Percentiles rank a stretch among this genome's conserved stretches.
These are phyloP conservation scores for Venustoraphidia nigricollis DNA, from an alignment of 2,888 invertebrate genomes.

Conservation along the genomic window DNA sequence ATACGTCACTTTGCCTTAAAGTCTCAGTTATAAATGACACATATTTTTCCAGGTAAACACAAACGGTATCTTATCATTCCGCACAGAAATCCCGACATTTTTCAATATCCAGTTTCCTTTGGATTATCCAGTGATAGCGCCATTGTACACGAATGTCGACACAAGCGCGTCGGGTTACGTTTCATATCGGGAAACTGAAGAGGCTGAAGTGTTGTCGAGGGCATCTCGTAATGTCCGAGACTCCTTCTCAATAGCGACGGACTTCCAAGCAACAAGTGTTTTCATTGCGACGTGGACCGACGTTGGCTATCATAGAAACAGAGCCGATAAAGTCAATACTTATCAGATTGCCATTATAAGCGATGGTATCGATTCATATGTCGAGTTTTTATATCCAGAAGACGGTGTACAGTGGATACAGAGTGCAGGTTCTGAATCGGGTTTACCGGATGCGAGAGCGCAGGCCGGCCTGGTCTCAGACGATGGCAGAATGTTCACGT, in stretches of 20 bases:
- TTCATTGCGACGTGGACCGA: slow-evolving; percentile 85
- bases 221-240: slow-evolving; percentile 56
- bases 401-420: slow-evolving; percentile 87
- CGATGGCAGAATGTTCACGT: slow-evolving; percentile 56
- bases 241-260: slow-evolving; percentile 52
- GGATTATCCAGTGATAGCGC: slow-evolving; percentile 78
- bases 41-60: slow-evolving; percentile 61
- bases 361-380: slow-evolving; percentile 68
- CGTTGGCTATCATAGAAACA: slow-evolving; percentile 60
- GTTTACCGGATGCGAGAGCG: slow-evolving; percentile 74
- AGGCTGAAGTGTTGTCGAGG: slow-evolving; percentile 41
- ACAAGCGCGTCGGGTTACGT: slow-evolving; percentile 56
- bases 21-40: slow-evolving; percentile 14
- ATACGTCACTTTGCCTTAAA: not conserved
- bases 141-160: slow-evolving; percentile 84
- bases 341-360: slow-evolving; percentile 67
- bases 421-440: slow-evolving; percentile 58
- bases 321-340: slow-evolving; percentile 63
- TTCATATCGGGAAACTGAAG: slow-evolving; percentile 53
- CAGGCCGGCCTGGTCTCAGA: slow-evolving; percentile 85
- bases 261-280: slow-evolving; percentile 62
- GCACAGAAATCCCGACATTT: slow-evolving; percentile 74
- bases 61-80: slow-evolving; percentile 79
- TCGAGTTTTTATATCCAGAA: slow-evolving; percentile 74
- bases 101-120: slow-evolving; percentile 79